A percentile compares a stretch with the other conserved stretches of the same genome.
These are phyloP conservation scores for Eupleurogrammus muticus DNA, from an alignment of 2,797 vertebrate species.

Conservation along the genomic window DNA sequence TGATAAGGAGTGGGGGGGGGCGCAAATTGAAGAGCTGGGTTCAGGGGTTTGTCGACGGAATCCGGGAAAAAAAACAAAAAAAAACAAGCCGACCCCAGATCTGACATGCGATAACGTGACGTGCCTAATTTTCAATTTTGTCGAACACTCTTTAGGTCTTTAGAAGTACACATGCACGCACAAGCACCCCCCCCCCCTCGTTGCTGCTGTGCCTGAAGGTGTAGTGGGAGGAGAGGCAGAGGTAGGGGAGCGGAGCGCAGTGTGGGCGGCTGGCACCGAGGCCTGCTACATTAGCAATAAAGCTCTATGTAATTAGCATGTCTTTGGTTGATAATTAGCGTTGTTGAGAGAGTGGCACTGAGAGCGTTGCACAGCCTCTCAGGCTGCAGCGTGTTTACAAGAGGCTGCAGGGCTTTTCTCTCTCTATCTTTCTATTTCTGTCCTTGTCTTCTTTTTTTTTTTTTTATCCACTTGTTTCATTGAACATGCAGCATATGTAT, in stretches of 20 bases:
- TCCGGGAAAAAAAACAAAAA: conserved; percentile 26
- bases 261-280: conserved; percentile 87
- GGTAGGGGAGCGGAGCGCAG: conserved; percentile 82
- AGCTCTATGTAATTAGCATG: conserved; percentile 91
- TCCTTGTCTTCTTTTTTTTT: conserved; percentile 26
- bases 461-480: conserved; percentile 36
- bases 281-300: conserved; percentile 90
- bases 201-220: conserved; percentile 82
- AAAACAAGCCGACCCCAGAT: conserved; percentile 25
- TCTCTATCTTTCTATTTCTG: conserved; percentile 33
- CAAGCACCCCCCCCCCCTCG: conserved; percentile 58
- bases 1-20: conserved; percentile 60
- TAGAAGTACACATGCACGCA: conserved; percentile 55
- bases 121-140: conserved; percentile 50
- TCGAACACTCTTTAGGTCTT: conserved; percentile 46
- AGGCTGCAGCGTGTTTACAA: conserved; percentile 85
- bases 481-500: conserved; percentile 34
- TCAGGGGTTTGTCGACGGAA: conserved; percentile 5
- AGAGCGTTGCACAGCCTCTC: conserved; percentile 81
- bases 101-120: conserved; percentile 39
- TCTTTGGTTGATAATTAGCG: conserved; percentile 93
- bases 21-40: conserved; percentile 34
- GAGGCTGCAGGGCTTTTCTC: conserved; percentile 79
- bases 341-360: conserved; percentile 86
- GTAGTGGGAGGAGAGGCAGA: conserved; percentile 83